These are phyloP conservation scores for Spongilla lacustris DNA, from an alignment of 37 sponge, comb jelly and placozoan genomes.

Conservation along the genomic window DNA sequence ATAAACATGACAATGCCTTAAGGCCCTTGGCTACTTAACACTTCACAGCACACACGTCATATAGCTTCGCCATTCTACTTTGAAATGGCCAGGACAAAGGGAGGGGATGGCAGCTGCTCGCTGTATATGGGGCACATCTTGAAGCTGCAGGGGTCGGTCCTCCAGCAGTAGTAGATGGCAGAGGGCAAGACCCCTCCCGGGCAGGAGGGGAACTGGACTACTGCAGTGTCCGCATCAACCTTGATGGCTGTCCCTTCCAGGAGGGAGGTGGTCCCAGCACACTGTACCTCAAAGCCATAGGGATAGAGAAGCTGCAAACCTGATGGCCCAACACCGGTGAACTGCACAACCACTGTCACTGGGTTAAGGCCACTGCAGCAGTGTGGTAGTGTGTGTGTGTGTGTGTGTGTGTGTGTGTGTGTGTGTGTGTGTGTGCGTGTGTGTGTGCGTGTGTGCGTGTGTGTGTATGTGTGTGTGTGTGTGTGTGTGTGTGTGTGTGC, in stretches of 20 bases:
- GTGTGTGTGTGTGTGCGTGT: not conserved
- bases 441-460: not conserved
- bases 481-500: not conserved
- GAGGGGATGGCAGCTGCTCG: constrained; percentile 47
- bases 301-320: constrained; percentile 38
- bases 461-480: not conserved
- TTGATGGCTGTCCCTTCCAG: constrained; percentile 39
- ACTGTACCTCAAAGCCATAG: constrained; percentile 65
- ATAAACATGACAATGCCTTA: no score
- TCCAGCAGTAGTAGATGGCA: constrained; percentile 52
- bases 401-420: not conserved
- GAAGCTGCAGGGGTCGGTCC: constrained; percentile 56
- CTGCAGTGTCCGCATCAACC: not conserved
- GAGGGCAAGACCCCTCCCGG: not conserved
- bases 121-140: constrained; percentile 61
- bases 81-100: constrained; percentile 22
- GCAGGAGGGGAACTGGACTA: constrained; percentile 29
- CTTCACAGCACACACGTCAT: no score
- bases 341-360: constrained; percentile 13
- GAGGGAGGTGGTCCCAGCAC: not conserved
- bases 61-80: no score
- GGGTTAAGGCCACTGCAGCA: not conserved
- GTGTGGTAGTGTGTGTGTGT: not conserved
- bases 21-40: no score
- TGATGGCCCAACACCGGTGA: not conserved